Percentiles rank a stretch among this genome's conserved stretches.
These are phyloP conservation scores for Podargus strigoides DNA, from an alignment of 2,797 vertebrate genomes.

Conservation along the genomic window DNA sequence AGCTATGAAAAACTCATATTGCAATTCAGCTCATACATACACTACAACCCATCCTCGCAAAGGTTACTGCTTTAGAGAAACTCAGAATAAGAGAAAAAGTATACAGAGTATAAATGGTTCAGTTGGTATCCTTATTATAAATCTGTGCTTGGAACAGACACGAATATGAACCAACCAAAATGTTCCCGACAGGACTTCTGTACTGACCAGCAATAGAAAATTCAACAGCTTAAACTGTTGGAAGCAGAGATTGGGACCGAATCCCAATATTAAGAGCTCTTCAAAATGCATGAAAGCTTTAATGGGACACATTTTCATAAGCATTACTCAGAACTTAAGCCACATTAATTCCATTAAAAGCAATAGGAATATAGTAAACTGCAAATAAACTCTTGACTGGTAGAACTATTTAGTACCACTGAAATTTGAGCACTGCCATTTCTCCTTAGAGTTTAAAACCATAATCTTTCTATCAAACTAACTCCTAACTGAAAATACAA, in stretches of 20 bases:
- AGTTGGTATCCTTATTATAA: neutral
- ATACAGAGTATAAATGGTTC: neutral
- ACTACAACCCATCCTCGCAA: conserved; percentile 12
- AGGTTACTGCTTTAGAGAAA: conserved; percentile 18
- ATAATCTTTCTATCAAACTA: neutral
- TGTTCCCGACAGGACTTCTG: conserved; percentile 18
- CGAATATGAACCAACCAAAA: neutral
- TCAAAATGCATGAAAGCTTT: conserved; percentile 63
- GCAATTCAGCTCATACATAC: neutral
- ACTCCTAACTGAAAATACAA: neutral
- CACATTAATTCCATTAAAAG: conserved; percentile 62
- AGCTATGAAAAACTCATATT: neutral
- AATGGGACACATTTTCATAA: conserved; percentile 54
- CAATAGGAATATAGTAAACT: conserved; percentile 9
- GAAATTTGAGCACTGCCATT: neutral
- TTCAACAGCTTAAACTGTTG: conserved; percentile 27
- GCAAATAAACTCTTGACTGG: conserved; percentile 3
- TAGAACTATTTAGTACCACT: neutral
- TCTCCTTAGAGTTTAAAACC: neutral
- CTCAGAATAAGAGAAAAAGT: neutral
- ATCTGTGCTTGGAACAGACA: neutral
- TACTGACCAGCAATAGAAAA: conserved; percentile 40
- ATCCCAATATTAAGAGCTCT: conserved; percentile 58
- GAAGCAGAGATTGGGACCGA: conserved; percentile 9
- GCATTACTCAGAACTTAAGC: conserved; percentile 47